Base-by-base conservation (phyloP, 2,113 vertebrate species). In the Zapornia atra region DNA sequence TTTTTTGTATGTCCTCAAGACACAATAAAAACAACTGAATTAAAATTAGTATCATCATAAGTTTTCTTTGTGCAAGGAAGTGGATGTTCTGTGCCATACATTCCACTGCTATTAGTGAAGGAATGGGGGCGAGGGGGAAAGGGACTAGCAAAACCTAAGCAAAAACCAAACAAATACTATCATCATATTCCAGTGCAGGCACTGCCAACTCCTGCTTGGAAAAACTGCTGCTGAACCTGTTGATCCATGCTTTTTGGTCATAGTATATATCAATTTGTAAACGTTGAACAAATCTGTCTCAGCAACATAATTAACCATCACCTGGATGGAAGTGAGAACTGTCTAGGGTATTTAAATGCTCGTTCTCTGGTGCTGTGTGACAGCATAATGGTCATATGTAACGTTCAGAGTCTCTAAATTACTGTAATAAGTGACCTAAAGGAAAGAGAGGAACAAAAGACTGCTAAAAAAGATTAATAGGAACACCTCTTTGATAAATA, bases 11-110 rank as follows among this genome's bases (percentile, higher is more conserved):
- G 53, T 90, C 82, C 71, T 79, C 38, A 90, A 95, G 72, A 42
- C 72, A 83, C 26, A 71, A 88, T 71, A 92, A 83, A 94, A 81
- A 7, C 36, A 88, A 94, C 72, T 33, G 21, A 94, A 94, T 83
- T 97, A 93, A 96, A 96, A 92, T 90, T 88, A 92, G 86, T 76
- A 94, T 33, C 46, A 88, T 90, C 80, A 82, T 72, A 71, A 77
- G 84, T 29, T 94, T 92, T 60, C 33, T 66, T 85, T 79, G 78
- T 85, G 38, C 14, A 57, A 53, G 44, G 34, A 72, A 34, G 13
- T 28, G 77, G 51, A 70, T 56, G 9, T 64, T 81, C 31, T 40
- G 0, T 77, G 66, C 22, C 31, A 38, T 56, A 59, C 3, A 0
- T 85, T 80, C 48, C 7, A 3, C 25, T 77, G 51, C 21, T 10